These are phyloP conservation scores for Ernsta delagoae DNA, from an alignment of 2,888 invertebrate species.

Conservation along the genomic window DNA sequence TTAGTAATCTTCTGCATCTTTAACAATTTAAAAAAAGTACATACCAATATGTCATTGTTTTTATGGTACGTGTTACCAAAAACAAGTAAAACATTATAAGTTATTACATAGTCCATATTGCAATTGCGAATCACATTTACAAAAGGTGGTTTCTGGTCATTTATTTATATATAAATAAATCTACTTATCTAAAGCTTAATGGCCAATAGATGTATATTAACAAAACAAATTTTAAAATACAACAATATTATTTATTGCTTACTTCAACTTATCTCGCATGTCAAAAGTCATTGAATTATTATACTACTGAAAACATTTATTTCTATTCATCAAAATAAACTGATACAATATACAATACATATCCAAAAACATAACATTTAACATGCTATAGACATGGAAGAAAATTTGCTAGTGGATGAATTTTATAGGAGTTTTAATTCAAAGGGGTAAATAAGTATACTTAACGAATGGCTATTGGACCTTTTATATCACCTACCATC, in stretches of 20 bases:
- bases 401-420: not conserved
- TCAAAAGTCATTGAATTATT: slow-evolving; percentile 13
- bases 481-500: no score
- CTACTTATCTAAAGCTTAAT: not conserved
- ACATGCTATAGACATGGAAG: not conserved
- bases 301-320: not conserved
- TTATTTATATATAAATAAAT: no score
- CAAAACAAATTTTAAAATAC: not conserved
- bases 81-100: no score
- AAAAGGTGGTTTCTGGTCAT: not conserved
- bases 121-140: not conserved
- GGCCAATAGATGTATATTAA: slow-evolving; percentile 4
- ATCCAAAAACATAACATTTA: not conserved
- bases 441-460: no score
- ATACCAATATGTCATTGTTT: no score
- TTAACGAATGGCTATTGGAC: no score
- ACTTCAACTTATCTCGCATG: slow-evolving; percentile 18
- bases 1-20: no score
- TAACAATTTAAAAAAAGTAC: no score
- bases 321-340: slow-evolving; percentile 6
- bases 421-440: not conserved
- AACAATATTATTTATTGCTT: slow-evolving; percentile 10
- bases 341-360: not conserved
- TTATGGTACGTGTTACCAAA: no score
- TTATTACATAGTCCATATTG: no score